phyloP scores from a whole-genome alignment of 2,113 vertebrate species.

The Oncorhynchus kisutch region DNA sequence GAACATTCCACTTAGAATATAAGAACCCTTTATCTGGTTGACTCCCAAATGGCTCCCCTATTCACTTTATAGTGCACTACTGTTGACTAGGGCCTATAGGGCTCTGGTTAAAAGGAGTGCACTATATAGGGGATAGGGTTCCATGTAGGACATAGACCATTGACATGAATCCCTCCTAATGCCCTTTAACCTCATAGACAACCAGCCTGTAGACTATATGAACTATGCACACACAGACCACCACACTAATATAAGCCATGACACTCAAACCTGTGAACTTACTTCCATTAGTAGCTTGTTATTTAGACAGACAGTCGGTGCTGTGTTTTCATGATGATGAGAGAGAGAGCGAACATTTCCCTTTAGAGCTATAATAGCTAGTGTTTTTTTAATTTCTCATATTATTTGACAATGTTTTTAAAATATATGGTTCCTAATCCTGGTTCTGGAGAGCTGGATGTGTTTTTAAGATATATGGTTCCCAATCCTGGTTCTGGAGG shows the following conservation, averaged over 20 bases:
- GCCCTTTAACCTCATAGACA: slow-evolving; percentile 5
- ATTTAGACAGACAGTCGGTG: background rate
- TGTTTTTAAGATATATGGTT: background rate
- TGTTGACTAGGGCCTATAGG: too few species aligned
- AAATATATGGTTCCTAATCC: background rate
- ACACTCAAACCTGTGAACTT: slow-evolving; percentile 14
- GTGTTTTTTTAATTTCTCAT: background rate
- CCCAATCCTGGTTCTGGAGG: too few species aligned
- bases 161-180: slow-evolving; percentile 7
- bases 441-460: too few species aligned
- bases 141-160: background rate
- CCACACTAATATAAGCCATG: slow-evolving; percentile 13
- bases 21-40: background rate
- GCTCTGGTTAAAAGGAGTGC: too few species aligned
- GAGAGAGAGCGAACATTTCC: background rate
- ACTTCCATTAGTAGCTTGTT: slow-evolving; percentile 16
- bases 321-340: background rate
- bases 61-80: too few species aligned
- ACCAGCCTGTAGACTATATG: too few species aligned
- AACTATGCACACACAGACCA: slow-evolving; percentile 10
- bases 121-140: too few species aligned
- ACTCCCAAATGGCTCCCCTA: too few species aligned
- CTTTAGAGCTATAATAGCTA: background rate
- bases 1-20: slow-evolving; percentile 22
- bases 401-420: background rate